Evolutionary conservation across 92 coral and sea anemone genomes (phyloP).

Genomic region (Metridium senile): DNA sequence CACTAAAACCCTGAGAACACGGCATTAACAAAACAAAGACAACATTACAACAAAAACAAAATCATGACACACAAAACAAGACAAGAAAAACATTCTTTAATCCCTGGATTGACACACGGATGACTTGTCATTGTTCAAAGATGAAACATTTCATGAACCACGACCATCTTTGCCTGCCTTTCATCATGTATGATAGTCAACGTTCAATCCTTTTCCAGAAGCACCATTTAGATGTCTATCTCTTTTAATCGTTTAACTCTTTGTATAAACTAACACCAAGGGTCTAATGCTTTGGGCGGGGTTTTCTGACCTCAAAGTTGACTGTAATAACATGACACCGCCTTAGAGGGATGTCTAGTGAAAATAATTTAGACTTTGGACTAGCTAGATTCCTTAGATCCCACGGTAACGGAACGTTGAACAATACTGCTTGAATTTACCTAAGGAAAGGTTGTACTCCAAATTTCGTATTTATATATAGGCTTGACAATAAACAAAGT

Average conservation of each 20-base stretch:
- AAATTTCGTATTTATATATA: too few species aligned
- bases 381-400: constrained; percentile 3
- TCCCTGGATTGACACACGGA: constrained; percentile 32
- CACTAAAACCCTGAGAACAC: constrained; percentile 14
- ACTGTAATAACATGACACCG: constrained; percentile 16
- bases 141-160: neutral
- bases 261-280: constrained; percentile 13
- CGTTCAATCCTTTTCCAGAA: neutral
- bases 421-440: neutral
- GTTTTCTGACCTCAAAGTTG: constrained; percentile 37
- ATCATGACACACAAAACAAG: constrained; percentile 35
- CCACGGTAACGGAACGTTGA: neutral
- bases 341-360: neutral
- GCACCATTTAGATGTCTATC: neutral
- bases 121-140: constrained; percentile 5
- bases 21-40: constrained; percentile 49
- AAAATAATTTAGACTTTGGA: neutral
- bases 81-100: constrained; percentile 39
- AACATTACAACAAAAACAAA: constrained; percentile 11
- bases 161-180: neutral
- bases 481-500: too few species aligned
- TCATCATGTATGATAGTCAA: neutral
- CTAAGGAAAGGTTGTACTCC: neutral
- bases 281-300: constrained; percentile 38
- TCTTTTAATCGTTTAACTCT: neutral